Conservation (phyloP, 2,888 invertebrate species). For the Cerastoderma edule region DNA sequence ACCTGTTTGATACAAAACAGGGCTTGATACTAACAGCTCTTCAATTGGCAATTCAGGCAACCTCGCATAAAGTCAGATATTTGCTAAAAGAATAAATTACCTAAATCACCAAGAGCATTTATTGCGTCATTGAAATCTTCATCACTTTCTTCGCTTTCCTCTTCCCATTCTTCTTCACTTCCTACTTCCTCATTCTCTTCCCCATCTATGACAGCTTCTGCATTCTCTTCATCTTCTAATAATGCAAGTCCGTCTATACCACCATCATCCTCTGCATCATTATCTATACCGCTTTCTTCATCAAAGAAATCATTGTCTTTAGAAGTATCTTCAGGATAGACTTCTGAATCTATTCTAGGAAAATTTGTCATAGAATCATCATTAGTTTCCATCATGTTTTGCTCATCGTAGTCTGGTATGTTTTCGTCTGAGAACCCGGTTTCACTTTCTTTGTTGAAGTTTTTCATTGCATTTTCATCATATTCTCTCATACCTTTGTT, state of each 20-base stretch:
- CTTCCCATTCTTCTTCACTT: conserved; percentile 87
- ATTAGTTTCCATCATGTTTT: conserved; percentile 16
- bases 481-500: too few species aligned
- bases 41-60: too few species aligned
- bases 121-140: conserved; percentile 56
- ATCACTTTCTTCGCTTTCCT: conserved; percentile 86
- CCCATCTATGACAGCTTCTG: conserved; percentile 78
- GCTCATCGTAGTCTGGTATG: background rate
- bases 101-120: conserved; percentile 55
- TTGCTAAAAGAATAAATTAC: conserved; percentile 42
- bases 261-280: conserved; percentile 26
- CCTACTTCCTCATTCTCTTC: conserved; percentile 85
- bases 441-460: background rate
- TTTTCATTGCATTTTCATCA: background rate
- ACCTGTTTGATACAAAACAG: too few species aligned
- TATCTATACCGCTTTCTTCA: background rate
- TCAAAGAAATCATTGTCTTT: background rate
- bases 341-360: conserved; percentile 35
- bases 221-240: conserved; percentile 35
- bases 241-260: conserved; percentile 21
- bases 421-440: background rate
- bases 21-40: too few species aligned
- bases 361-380: conserved; percentile 16
- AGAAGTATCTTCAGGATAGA: conserved; percentile 36
- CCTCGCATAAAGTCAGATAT: too few species aligned